These are phyloP conservation scores for Rhinophrynus dorsalis DNA, from an alignment of 2,797 vertebrate genomes.

Conservation along the genomic window DNA sequence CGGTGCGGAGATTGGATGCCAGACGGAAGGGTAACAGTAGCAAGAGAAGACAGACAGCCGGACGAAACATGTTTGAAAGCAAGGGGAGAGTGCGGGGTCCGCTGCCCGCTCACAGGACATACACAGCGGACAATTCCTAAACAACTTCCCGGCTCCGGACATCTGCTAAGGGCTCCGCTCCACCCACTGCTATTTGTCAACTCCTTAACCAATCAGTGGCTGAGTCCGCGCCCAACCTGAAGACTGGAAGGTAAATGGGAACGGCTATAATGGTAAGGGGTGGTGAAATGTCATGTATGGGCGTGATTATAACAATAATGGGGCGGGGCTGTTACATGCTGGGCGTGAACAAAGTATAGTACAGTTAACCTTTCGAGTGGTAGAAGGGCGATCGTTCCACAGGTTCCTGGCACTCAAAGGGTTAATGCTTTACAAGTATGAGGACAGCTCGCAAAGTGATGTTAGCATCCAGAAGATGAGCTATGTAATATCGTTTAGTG, in stretches of 20 bases:
- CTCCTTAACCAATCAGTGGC: constrained; percentile 29
- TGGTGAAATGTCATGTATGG: background rate
- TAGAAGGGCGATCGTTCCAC: too few relatives aligned
- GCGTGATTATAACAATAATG: background rate
- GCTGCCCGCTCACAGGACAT: constrained; percentile 25
- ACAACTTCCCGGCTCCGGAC: constrained; percentile 28
- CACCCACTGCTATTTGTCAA: constrained; percentile 33
- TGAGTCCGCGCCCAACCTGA: constrained; percentile 7
- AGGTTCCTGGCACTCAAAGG: too few relatives aligned
- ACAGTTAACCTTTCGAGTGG: too few relatives aligned
- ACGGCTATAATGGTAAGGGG: background rate
- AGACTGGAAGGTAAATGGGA: background rate
- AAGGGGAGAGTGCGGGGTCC: background rate
- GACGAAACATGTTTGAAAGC: constrained; percentile 44
- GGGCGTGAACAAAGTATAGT: too few relatives aligned
- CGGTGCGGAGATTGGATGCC: constrained; percentile 56
- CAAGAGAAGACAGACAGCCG: constrained; percentile 40
- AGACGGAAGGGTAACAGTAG: constrained; percentile 49
- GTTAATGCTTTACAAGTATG: too few relatives aligned
- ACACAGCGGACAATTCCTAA: background rate
- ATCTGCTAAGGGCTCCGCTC: constrained; percentile 13
- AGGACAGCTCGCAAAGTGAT: too few relatives aligned
- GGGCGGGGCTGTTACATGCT: background rate
- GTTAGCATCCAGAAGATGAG: too few relatives aligned
- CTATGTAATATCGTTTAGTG: too few relatives aligned